Percentiles rank a stretch among this genome's conserved stretches.
Evolutionary conservation across 1,140 invertebrate species (phyloP).

Genomic region (Ylistrum balloti): DNA sequence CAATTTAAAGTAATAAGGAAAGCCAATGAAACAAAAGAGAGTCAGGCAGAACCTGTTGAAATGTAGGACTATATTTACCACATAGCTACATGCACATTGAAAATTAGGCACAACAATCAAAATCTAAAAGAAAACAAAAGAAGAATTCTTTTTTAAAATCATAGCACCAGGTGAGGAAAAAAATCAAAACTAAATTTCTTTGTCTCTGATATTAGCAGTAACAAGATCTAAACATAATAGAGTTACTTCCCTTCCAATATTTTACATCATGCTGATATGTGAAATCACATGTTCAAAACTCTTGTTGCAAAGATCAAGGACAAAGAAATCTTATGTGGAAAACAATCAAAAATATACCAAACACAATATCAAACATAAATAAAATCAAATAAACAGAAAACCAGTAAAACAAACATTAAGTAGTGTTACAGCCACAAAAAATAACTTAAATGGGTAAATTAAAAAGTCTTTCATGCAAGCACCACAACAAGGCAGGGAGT

Average conservation of each 20-base stretch:
- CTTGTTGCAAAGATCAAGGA: neutral
- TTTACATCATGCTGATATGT: neutral
- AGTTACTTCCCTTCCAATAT: slow-evolving; percentile 1
- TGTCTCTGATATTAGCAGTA: neutral
- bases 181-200: slow-evolving; percentile 20
- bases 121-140: slow-evolving; percentile 6
- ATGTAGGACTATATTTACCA: neutral
- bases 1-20: neutral
- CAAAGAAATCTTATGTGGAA: neutral
- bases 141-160: neutral
- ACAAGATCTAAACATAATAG: neutral
- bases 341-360: slow-evolving; percentile 41
- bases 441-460: slow-evolving; percentile 44
- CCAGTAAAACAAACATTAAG: slow-evolving; percentile 43
- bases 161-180: slow-evolving; percentile 31
- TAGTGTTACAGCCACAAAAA: slow-evolving; percentile 38
- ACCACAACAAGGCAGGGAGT: slow-evolving; percentile 17
- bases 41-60: neutral
- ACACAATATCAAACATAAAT: slow-evolving; percentile 40
- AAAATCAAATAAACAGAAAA: neutral
- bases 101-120: slow-evolving; percentile 16
- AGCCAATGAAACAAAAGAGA: neutral
- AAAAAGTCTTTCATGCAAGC: slow-evolving; percentile 30
- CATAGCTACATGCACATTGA: neutral
- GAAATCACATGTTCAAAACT: neutral